These are phyloP conservation scores for Pygocentrus nattereri DNA, from an alignment of 2,797 vertebrate species.

Conservation along the genomic window DNA sequence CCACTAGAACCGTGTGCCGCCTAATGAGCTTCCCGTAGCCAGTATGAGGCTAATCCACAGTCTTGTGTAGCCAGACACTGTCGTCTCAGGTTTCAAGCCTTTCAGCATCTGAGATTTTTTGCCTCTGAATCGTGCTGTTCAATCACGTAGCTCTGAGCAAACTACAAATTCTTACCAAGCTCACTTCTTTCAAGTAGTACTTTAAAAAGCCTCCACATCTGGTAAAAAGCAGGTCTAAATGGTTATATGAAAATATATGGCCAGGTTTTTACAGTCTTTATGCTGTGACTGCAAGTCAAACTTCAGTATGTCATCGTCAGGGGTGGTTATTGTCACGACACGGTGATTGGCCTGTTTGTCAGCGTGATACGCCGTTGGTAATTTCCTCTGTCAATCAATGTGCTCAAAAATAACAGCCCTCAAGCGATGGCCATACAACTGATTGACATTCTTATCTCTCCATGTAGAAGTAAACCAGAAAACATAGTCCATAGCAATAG, in stretches of 20 bases:
- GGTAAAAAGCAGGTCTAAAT: too few relatives aligned
- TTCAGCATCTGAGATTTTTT: background rate
- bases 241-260: background rate
- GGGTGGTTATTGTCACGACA: background rate
- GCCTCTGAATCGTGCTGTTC: background rate
- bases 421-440: background rate
- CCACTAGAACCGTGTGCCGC: background rate
- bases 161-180: constrained; percentile 8
- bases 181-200: background rate
- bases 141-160: background rate
- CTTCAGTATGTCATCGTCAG: background rate
- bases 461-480: background rate
- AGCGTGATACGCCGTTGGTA: background rate
- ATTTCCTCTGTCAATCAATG: background rate
- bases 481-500: background rate
- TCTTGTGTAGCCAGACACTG: background rate
- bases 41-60: constrained; percentile 19
- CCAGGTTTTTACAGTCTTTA: background rate
- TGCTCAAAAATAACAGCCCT: background rate
- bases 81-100: constrained; percentile 10
- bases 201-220: constrained; percentile 4
- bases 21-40: constrained; percentile 12
- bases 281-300: background rate
- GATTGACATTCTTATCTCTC: background rate
- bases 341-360: background rate